Percentiles rank a stretch among this genome's conserved stretches.
These are phyloP conservation scores for Rachycentron canadum DNA, from an alignment of 2,797 vertebrate species.

Conservation along the genomic window DNA sequence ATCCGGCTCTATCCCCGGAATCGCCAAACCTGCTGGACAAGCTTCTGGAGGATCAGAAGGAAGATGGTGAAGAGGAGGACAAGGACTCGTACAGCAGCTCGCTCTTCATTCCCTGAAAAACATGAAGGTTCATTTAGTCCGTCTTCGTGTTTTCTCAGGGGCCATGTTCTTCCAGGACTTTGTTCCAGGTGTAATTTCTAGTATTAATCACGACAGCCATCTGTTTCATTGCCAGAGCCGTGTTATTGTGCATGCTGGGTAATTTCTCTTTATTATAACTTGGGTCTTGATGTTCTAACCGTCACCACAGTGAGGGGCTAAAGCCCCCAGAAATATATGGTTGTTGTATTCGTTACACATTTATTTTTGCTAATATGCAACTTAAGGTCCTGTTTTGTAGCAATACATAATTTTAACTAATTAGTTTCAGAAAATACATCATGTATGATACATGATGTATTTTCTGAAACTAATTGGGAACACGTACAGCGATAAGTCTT, in stretches of 20 bases:
- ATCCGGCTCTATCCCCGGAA: constrained; percentile 49
- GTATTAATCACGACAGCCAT: background rate
- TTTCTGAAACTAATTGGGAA: too few relatives aligned
- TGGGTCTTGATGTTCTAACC: constrained; percentile 1
- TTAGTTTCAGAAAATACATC: too few relatives aligned
- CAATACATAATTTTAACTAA: too few relatives aligned
- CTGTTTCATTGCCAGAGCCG: background rate
- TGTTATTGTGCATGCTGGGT: background rate
- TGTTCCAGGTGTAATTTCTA: background rate
- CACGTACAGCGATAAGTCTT: too few relatives aligned
- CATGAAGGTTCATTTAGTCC: constrained; percentile 67
- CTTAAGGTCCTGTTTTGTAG: too few relatives aligned
- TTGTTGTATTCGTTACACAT: too few relatives aligned
- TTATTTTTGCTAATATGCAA: too few relatives aligned
- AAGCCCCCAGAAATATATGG: too few relatives aligned
- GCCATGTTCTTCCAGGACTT: background rate
- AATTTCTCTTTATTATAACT: background rate
- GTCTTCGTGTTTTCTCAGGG: background rate
- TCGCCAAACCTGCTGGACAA: constrained; percentile 81
- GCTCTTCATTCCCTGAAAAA: constrained; percentile 88
- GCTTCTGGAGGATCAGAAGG: constrained; percentile 86
- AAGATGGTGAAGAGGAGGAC: constrained; percentile 74
- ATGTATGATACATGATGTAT: too few relatives aligned
- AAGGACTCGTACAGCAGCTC: constrained; percentile 87
- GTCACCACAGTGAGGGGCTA: too few relatives aligned